Percentiles rank a stretch among this genome's conserved stretches.
phyloP scores from a whole-genome alignment of 2,888 invertebrate genomes.

The Acleris emargana region DNA sequence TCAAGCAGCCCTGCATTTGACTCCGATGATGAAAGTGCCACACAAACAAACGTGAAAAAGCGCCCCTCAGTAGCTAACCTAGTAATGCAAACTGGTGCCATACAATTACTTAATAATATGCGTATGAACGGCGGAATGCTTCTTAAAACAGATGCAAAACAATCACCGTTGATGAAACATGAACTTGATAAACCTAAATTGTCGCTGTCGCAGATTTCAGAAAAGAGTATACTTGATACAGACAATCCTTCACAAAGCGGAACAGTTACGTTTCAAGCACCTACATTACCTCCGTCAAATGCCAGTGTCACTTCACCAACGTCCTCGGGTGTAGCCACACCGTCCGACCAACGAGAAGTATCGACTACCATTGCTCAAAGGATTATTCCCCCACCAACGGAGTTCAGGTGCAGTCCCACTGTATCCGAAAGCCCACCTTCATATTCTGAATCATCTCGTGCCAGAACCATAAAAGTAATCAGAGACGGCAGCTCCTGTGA shows the following conservation, averaged over 20 bases:
- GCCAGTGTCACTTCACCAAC: constrained; percentile 67
- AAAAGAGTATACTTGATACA: constrained; percentile 85
- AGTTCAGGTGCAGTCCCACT: constrained; percentile 88
- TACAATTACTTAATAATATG: constrained; percentile 81
- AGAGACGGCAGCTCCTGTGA: constrained; percentile 88
- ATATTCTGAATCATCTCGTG: constrained; percentile 79
- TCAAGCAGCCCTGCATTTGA: constrained; percentile 97
- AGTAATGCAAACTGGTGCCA: constrained; percentile 86
- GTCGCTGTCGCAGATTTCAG: constrained; percentile 85
- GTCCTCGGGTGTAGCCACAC: constrained; percentile 73
- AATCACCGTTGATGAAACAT: constrained; percentile 62
- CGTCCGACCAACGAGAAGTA: constrained; percentile 73
- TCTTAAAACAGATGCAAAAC: constrained; percentile 69
- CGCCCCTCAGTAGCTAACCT: constrained; percentile 87
- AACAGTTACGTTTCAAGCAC: constrained; percentile 50
- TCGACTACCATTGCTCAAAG: constrained; percentile 84
- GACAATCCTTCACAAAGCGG: constrained; percentile 77
- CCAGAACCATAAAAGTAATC: constrained; percentile 81
- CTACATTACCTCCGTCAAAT: constrained; percentile 62
- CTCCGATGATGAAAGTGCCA: constrained; percentile 95
- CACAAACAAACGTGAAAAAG: constrained; percentile 83
- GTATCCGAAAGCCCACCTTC: constrained; percentile 86
- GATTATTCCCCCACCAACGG: constrained; percentile 89
- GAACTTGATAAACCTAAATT: constrained; percentile 69
- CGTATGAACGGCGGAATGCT: constrained; percentile 82